phyloP scores from a whole-genome alignment of 2,888 invertebrate genomes.

The Drosophila buzzatii region DNA sequence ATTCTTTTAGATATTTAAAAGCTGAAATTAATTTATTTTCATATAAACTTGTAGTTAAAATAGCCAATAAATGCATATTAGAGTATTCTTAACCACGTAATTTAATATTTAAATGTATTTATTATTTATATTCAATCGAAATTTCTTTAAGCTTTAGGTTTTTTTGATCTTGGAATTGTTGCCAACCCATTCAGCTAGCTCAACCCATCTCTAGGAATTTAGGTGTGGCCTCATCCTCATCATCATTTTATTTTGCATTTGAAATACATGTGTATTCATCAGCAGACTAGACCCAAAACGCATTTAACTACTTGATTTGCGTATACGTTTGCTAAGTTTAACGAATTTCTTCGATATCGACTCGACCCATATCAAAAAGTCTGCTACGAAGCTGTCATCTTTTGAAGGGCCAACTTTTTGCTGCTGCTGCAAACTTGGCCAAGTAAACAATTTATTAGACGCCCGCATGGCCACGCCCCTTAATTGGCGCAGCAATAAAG shows the following conservation, averaged over 20 bases:
- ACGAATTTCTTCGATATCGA: slow-evolving; percentile 29
- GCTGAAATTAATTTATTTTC: no score
- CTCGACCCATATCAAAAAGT: slow-evolving; percentile 59
- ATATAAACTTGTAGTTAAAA: no score
- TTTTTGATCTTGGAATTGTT: not conserved
- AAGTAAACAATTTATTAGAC: slow-evolving; percentile 53
- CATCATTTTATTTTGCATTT: slow-evolving; percentile 3
- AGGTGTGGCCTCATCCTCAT: not conserved
- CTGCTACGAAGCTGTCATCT: slow-evolving; percentile 49
- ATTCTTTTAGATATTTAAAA: no score
- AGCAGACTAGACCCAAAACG: not conserved
- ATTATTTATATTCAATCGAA: no score
- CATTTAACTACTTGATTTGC: slow-evolving; percentile 13
- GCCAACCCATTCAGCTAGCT: not conserved
- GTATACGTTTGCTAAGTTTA: slow-evolving; percentile 7
- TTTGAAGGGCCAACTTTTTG: slow-evolving; percentile 15
- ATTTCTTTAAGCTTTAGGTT: not conserved
- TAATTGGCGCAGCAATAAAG: slow-evolving; percentile 44
- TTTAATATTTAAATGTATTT: not conserved
- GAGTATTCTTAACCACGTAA: no score
- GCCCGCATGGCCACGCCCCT: slow-evolving; percentile 48
- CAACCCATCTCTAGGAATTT: not conserved
- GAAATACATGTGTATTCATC: slow-evolving; percentile 4
- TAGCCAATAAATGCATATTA: no score
- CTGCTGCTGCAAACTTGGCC: slow-evolving; percentile 7